These are phyloP conservation scores for Mustela nigripes DNA, from an alignment of 2,113 vertebrate species.

Conservation along the genomic window DNA sequence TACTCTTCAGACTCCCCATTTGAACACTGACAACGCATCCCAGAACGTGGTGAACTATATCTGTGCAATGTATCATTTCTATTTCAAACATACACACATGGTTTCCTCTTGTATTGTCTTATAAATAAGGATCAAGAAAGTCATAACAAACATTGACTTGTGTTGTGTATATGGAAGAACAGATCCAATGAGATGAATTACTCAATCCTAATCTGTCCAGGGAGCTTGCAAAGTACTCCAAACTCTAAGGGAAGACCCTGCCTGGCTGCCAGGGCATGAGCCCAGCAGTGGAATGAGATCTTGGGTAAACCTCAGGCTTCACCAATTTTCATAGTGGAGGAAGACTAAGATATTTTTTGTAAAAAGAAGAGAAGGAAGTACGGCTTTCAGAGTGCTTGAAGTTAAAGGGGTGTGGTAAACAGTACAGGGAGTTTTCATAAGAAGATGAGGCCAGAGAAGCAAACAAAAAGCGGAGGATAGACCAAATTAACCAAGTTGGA, in stretches of 20 bases:
- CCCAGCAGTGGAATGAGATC: constrained; percentile 20
- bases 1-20: constrained; percentile 74
- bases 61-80: constrained; percentile 83
- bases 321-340: constrained; percentile 9
- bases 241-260: background rate
- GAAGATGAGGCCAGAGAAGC: background rate
- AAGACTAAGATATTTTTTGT: constrained; percentile 29
- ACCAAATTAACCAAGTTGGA: background rate
- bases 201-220: fast-evolving
- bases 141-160: constrained; percentile 53
- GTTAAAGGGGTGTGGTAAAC: constrained; percentile 44
- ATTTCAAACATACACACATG: constrained; percentile 79
- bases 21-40: constrained; percentile 70
- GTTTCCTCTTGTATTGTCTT: constrained; percentile 76
- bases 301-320: background rate
- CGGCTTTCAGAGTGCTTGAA: constrained; percentile 49
- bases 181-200: background rate
- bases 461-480: background rate
- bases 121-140: constrained; percentile 78
- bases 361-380: background rate
- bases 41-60: constrained; percentile 75
- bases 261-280: background rate
- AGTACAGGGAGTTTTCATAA: background rate
- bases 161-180: constrained; percentile 21
- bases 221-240: background rate